These are phyloP conservation scores for Athalia cordata DNA, from an alignment of 2,888 invertebrate genomes.

Conservation along the genomic window DNA sequence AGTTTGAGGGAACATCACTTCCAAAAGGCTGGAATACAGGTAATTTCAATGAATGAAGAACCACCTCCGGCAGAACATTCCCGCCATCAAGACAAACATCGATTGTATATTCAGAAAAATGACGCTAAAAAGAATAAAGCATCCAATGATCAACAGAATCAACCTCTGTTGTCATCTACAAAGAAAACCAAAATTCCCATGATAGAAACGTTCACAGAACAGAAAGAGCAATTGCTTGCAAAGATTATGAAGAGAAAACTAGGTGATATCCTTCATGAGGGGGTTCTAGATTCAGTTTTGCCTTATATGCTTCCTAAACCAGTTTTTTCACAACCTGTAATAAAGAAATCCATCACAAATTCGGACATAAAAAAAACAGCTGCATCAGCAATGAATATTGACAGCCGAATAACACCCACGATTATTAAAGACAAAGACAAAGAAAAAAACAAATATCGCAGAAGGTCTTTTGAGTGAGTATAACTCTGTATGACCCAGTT, in stretches of 20 bases:
- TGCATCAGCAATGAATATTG: conserved; percentile 66
- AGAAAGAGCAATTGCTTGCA: conserved; percentile 60
- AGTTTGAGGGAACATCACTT: conserved; percentile 25
- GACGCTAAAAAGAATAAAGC: conserved; percentile 8
- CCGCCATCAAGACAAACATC: background rate
- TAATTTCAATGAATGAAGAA: conserved; percentile 6
- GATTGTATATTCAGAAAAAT: background rate
- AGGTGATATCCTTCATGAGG: conserved; percentile 85
- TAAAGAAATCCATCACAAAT: conserved; percentile 74
- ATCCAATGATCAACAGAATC: conserved; percentile 11
- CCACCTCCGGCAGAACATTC: conserved; percentile 4
- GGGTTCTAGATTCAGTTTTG: conserved; percentile 87
- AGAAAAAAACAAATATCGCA: conserved; percentile 63
- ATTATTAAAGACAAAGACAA: conserved; percentile 56
- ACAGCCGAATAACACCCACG: conserved; percentile 52
- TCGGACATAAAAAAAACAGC: conserved; percentile 75
- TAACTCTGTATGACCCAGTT: conserved; percentile 9
- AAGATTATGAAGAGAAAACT: conserved; percentile 70
- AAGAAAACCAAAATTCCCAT: conserved; percentile 48
- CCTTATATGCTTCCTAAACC: conserved; percentile 84
- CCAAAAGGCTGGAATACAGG: conserved; percentile 12
- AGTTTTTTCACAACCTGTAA: conserved; percentile 76
- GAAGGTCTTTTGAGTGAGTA: conserved; percentile 64
- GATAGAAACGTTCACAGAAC: conserved; percentile 47
- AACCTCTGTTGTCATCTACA: conserved; percentile 13